These are phyloP conservation scores for Conger conger DNA, from an alignment of 2,113 vertebrate genomes.

Conservation along the genomic window DNA sequence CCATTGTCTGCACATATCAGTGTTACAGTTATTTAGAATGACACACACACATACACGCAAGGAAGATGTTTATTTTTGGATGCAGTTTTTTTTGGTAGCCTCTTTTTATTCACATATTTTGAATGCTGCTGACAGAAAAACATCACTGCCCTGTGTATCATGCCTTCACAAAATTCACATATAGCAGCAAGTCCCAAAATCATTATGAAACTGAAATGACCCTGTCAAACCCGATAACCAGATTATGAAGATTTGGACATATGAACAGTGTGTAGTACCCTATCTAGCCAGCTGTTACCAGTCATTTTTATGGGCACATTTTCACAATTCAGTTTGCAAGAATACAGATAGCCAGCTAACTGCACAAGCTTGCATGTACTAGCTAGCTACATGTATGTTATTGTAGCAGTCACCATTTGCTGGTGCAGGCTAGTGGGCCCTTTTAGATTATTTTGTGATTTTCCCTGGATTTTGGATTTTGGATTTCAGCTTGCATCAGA, in stretches of 20 bases:
- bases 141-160: not conserved
- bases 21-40: not conserved
- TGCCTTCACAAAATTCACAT: not conserved
- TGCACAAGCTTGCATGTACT: too few species aligned
- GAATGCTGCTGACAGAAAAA: not conserved
- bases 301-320: too few species aligned
- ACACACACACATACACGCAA: not conserved
- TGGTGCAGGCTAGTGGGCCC: too few species aligned
- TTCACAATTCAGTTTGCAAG: too few species aligned
- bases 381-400: too few species aligned
- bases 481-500: too few species aligned
- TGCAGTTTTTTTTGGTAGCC: not conserved
- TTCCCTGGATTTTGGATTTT: too few species aligned
- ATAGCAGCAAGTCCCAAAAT: not conserved
- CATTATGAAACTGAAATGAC: not conserved
- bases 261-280: not conserved
- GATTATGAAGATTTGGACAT: not conserved
- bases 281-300: not conserved
- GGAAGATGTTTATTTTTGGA: not conserved
- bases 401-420: too few species aligned
- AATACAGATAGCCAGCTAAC: too few species aligned
- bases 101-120: not conserved
- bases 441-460: too few species aligned
- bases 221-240: not conserved
- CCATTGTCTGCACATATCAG: not conserved